A percentile compares a stretch with the other conserved stretches of the same genome.
phyloP scores from a whole-genome alignment of 1,140 invertebrate genomes.

The Notospermus geniculatus region DNA sequence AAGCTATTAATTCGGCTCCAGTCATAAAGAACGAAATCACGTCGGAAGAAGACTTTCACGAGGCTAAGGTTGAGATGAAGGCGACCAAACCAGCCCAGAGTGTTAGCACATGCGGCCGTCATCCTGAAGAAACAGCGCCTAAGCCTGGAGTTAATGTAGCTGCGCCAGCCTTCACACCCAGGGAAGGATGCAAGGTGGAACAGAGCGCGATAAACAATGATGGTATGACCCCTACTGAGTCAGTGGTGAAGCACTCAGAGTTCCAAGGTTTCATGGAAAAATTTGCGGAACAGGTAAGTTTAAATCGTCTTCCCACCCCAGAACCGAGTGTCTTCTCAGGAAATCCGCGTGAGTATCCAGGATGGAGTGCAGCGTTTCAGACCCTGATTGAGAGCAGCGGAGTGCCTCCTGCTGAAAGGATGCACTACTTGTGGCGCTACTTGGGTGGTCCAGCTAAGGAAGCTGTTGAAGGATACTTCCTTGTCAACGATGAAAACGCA shows the following conservation, averaged over 20 bases:
- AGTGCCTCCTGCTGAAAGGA: slow-evolving; percentile 13
- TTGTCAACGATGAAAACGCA: too few relatives aligned
- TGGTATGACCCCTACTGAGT: too few relatives aligned
- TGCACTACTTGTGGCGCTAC: slow-evolving; percentile 25
- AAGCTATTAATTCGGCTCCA: too few relatives aligned
- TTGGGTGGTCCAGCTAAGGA: slow-evolving; percentile 20
- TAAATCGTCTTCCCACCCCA: slow-evolving; percentile 12
- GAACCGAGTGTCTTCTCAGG: slow-evolving; percentile 15
- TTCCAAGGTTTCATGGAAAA: not conserved
- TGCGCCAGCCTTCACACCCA: too few relatives aligned
- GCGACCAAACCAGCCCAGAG: not conserved
- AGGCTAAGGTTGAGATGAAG: not conserved
- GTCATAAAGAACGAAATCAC: too few relatives aligned
- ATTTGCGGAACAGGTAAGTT: slow-evolving; percentile 8
- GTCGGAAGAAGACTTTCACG: not conserved
- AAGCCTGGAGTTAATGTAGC: not conserved
- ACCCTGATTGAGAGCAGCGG: slow-evolving; percentile 16
- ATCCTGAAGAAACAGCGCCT: not conserved
- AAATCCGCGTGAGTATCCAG: slow-evolving; percentile 13
- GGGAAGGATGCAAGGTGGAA: too few relatives aligned
- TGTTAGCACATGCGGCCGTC: not conserved
- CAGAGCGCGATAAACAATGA: too few relatives aligned
- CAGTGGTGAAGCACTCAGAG: not conserved
- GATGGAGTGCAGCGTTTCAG: slow-evolving; percentile 15
- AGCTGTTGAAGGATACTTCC: slow-evolving; percentile 11